A percentile compares a stretch with the other conserved stretches of the same genome.
Conservation (phyloP, 2,113 vertebrate species). For the Istiophorus platypterus region DNA sequence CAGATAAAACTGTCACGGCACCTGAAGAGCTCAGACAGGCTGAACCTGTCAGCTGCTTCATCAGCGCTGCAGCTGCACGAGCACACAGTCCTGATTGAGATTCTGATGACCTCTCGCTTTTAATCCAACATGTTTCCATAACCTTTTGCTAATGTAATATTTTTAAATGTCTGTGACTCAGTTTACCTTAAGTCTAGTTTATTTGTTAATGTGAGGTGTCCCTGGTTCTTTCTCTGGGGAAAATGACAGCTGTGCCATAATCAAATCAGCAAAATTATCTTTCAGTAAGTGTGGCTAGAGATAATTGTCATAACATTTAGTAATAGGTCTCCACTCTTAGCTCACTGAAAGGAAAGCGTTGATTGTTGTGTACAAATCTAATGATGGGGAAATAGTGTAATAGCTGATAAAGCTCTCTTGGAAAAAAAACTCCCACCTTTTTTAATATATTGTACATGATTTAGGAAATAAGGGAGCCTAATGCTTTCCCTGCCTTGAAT, state of each 20-base stretch:
- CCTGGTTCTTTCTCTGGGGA: conserved; percentile 11
- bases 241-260: conserved; percentile 45
- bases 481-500: conserved; percentile 26
- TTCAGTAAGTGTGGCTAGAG: conserved; percentile 24
- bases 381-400: conserved; percentile 26
- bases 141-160: conserved; percentile 43
- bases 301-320: conserved; percentile 52
- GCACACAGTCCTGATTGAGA: conserved; percentile 47
- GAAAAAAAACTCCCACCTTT: background rate
- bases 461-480: conserved; percentile 12
- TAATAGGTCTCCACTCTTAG: conserved; percentile 41
- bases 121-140: conserved; percentile 44
- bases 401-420: background rate
- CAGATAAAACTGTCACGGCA: conserved; percentile 65
- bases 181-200: conserved; percentile 48
- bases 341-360: conserved; percentile 37
- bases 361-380: conserved; percentile 33
- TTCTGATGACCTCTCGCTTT: conserved; percentile 69
- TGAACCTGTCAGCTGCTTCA: conserved; percentile 47
- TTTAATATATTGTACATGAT: conserved; percentile 11
- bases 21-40: conserved; percentile 26
- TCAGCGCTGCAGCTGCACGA: conserved; percentile 23
- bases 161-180: conserved; percentile 46
- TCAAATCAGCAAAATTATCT: conserved; percentile 45
- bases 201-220: conserved; percentile 29